Percentiles rank a stretch among this genome's conserved stretches.
These are phyloP conservation scores for Caenorhabditis latens DNA, from an alignment of 1,140 invertebrate species.

Conservation along the genomic window DNA sequence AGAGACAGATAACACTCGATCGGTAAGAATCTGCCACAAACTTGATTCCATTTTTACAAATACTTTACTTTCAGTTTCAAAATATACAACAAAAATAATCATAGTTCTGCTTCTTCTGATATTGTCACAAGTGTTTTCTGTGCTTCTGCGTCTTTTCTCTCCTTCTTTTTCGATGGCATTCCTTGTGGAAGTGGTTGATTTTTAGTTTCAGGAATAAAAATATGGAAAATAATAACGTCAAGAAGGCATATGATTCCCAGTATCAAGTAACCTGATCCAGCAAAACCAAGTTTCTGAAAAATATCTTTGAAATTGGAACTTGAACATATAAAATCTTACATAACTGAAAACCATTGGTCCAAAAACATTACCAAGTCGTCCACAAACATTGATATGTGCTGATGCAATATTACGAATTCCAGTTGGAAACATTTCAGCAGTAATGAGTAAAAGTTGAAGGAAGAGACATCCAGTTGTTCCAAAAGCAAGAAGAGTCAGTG, in stretches of 20 bases:
- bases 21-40: too few species aligned
- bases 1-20: too few species aligned
- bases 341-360: conserved; percentile 58
- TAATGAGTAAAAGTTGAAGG: conserved; percentile 46
- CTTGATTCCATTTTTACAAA: not conserved
- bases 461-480: conserved; percentile 57
- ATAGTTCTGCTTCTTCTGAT: not conserved
- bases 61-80: not conserved
- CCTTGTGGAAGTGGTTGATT: conserved; percentile 56
- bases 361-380: conserved; percentile 58
- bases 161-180: conserved; percentile 52
- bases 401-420: conserved; percentile 54
- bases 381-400: conserved; percentile 59
- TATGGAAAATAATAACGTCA: conserved; percentile 10
- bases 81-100: not conserved
- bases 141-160: conserved; percentile 3
- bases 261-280: conserved; percentile 22
- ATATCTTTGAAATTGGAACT: not conserved
- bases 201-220: conserved; percentile 58
- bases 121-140: conserved; percentile 13
- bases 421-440: conserved; percentile 59
- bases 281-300: conserved; percentile 35
- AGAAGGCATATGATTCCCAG: conserved; percentile 41
- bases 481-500: conserved; percentile 58
- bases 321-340: not conserved